Evolutionary conservation across 2,113 vertebrate species (phyloP).

Genomic region (Passer montanus): DNA sequence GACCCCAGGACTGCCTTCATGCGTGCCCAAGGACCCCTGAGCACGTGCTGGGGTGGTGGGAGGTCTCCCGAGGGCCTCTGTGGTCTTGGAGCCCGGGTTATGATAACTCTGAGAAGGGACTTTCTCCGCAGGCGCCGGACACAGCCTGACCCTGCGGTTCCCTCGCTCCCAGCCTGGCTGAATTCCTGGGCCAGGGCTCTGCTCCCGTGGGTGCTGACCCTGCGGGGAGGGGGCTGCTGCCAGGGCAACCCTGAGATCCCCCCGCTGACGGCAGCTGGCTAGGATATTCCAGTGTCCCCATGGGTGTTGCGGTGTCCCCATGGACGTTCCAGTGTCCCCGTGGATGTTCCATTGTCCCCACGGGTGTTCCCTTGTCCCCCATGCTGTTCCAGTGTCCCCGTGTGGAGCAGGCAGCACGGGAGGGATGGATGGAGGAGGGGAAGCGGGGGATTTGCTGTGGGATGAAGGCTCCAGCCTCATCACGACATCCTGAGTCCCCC

Average conservation of each 20-base stretch:
- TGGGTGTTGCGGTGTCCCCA: no score
- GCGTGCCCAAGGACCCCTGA: background rate
- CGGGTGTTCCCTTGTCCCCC: rapidly evolving
- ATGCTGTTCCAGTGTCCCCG: background rate
- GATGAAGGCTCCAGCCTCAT: background rate
- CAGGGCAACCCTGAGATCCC: rapidly evolving
- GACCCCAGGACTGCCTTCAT: background rate
- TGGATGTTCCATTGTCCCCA: no score
- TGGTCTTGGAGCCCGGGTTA: background rate
- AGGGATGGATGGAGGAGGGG: background rate
- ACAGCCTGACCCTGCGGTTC: slow-evolving; percentile 12
- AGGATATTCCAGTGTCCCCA: background rate
- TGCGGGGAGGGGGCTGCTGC: background rate
- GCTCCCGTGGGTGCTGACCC: background rate
- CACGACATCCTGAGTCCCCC: background rate
- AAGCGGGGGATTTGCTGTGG: rapidly evolving
- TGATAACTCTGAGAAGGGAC: background rate
- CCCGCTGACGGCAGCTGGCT: rapidly evolving
- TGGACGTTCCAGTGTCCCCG: no score
- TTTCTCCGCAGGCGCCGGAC: background rate
- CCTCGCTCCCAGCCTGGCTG: background rate
- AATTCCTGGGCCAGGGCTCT: background rate
- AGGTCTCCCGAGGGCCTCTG: background rate
- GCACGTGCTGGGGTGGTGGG: rapidly evolving
- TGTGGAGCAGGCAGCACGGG: background rate